Base-by-base conservation (phyloP, 2,888 invertebrate genomes). In the Ichneumoninae sp. region DNA sequence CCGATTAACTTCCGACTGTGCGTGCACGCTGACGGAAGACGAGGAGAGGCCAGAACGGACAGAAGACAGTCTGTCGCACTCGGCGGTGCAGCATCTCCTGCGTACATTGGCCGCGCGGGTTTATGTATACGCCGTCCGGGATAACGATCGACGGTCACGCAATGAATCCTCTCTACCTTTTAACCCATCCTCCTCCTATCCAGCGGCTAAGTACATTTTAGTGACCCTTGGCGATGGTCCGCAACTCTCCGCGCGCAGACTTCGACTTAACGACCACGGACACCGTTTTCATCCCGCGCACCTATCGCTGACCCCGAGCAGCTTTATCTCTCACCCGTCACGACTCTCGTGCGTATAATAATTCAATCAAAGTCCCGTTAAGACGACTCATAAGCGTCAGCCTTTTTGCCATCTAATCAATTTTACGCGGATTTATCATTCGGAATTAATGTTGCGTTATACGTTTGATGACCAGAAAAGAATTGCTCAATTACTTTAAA, bases 111-210 rank as follows among this genome's bases (percentile, higher is more conserved):
- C 83, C 30, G 73, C 60, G 78, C 30, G 73, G 70, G 78, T 83
- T 85, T 79, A 85, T 83, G 86, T 86, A 73, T 83, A 86, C 88
- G 87, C 89, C 89, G 88, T 87, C 88, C 85, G 86, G 88, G 89
- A 90, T 92, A 92, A 92, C 91, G 92, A 90, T 90, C 90, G 87
- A 91, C 90, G 90, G 90, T 91, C 92, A 92, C 92, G 92, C 92
- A 88, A 92, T 89, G 90, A 90, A 84, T 85, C 83, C 81, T 85
- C 71, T 83, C 88, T 89, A 57, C 85, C 78, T 83, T 84, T 70
- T 73, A 81, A 76, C 74, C 74, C 40, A 40, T 1, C 8, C 8
- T 10, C 40, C 10, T 10, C 40, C 44, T 47, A 16, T 16, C 63
- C 57, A 75, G 47, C 86, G 78, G 87, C 83, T 90, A 89, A 90